These are phyloP conservation scores for Perognathus longimembris DNA, from an alignment of 2,113 vertebrate species.

Conservation along the genomic window DNA sequence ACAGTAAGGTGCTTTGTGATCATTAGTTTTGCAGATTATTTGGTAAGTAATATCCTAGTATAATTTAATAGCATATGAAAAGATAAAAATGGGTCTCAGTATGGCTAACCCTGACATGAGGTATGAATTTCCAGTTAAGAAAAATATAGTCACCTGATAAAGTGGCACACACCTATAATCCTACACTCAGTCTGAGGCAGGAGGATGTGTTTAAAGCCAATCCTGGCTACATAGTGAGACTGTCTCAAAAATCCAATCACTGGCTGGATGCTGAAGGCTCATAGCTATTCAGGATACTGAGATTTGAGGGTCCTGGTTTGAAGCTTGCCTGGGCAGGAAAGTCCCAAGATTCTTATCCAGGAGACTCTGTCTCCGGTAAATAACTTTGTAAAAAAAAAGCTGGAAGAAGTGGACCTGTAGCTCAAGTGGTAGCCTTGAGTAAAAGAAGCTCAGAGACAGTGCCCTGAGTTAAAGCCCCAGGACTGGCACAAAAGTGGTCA, in stretches of 20 bases:
- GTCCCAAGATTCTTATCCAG: too few relatives aligned
- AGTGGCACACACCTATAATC: neutral
- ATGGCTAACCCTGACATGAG: neutral
- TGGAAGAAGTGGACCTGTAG: too few relatives aligned
- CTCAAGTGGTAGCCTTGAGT: too few relatives aligned
- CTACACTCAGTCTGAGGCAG: neutral
- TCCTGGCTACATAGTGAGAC: neutral
- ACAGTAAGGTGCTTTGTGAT: neutral
- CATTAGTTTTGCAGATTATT: conserved; percentile 30
- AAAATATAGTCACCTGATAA: neutral
- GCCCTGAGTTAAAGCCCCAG: too few relatives aligned
- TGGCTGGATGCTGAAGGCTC: too few relatives aligned
- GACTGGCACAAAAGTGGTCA: neutral
- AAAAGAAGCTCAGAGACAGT: too few relatives aligned
- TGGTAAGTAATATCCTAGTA: neutral
- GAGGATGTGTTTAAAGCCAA: neutral
- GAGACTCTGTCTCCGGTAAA: too few relatives aligned
- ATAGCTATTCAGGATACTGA: too few relatives aligned
- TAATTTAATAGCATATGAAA: conserved; percentile 27
- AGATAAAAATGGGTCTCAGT: conserved; percentile 21
- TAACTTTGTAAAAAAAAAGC: too few relatives aligned
- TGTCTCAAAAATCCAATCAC: neutral
- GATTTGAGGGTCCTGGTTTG: too few relatives aligned
- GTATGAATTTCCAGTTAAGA: conserved; percentile 11
- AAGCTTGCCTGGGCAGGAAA: too few relatives aligned